phyloP scores from a whole-genome alignment of 2,888 invertebrate genomes.

The Pristionchus entomophagus region DNA sequence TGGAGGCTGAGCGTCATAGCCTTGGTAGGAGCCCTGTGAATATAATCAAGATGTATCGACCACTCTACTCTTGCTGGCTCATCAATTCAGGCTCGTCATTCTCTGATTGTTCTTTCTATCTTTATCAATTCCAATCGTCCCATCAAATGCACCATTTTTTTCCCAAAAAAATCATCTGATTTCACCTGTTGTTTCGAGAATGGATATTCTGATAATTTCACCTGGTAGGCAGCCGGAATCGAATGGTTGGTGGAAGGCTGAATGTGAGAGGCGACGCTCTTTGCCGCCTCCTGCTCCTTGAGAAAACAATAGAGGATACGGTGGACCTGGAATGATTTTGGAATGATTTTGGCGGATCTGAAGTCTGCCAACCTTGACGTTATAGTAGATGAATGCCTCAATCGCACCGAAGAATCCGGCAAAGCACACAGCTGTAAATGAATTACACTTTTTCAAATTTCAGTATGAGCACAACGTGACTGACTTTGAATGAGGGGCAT shows the following conservation, averaged over 20 bases:
- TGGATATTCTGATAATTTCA: too few species aligned
- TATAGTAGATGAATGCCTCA: neutral
- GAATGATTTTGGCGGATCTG: too few species aligned
- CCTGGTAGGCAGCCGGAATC: neutral
- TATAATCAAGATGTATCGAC: too few species aligned
- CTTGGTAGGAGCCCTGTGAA: slow-evolving; percentile 26
- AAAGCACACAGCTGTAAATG: neutral
- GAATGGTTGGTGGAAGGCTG: neutral
- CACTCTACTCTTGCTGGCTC: too few species aligned
- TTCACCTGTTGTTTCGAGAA: too few species aligned
- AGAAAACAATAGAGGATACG: neutral
- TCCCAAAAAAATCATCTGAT: too few species aligned
- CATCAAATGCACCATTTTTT: too few species aligned
- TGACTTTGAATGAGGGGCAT: too few species aligned
- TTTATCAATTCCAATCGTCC: too few species aligned
- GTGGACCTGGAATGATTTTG: neutral
- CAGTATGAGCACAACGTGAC: neutral
- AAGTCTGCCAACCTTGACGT: neutral
- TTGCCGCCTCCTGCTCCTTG: neutral
- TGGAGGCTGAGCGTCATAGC: neutral
- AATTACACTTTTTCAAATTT: neutral
- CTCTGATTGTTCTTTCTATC: too few species aligned
- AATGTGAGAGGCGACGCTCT: neutral
- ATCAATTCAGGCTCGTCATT: too few species aligned
- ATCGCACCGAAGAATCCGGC: neutral